Conservation (phyloP, 2,888 invertebrate species). For the Helicoverpa assulta region DNA sequence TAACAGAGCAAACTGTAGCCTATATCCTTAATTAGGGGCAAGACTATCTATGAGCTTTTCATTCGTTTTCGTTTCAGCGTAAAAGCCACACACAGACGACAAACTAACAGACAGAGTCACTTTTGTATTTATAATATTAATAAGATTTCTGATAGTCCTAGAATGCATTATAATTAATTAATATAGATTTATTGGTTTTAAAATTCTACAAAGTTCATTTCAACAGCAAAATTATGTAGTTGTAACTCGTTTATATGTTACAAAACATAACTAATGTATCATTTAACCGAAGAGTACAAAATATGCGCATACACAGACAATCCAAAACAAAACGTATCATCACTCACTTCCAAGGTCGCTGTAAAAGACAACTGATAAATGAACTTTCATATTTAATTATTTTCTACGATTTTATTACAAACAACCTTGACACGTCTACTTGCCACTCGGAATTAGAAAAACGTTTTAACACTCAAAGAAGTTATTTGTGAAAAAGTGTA, state of each 20-base stretch:
- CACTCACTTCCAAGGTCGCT: constrained; percentile 23
- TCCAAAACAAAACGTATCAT: constrained; percentile 14
- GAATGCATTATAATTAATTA: too few species aligned
- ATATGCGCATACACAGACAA: constrained; percentile 12
- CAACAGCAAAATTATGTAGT: too few species aligned
- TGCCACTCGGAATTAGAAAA: constrained; percentile 18
- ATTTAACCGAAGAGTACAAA: background rate
- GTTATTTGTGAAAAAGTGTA: too few species aligned
- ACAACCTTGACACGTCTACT: constrained; percentile 22
- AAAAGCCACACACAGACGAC: too few species aligned
- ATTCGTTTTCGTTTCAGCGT: too few species aligned
- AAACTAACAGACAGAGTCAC: too few species aligned
- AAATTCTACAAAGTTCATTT: too few species aligned
- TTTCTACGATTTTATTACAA: constrained; percentile 47
- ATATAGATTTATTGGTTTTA: background rate
- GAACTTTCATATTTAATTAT: constrained; percentile 59
- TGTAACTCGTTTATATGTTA: background rate
- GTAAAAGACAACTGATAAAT: constrained; percentile 62
- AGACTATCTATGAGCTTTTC: too few species aligned
- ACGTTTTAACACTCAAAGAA: background rate
- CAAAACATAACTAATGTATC: background rate
- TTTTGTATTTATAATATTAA: too few species aligned
- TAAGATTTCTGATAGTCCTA: too few species aligned
- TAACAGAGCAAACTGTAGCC: too few species aligned
- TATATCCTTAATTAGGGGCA: too few species aligned